Percentiles rank a stretch among this genome's conserved stretches.
These are phyloP conservation scores for Drosophila niveifrons DNA, from an alignment of 2,888 invertebrate species.

Conservation along the genomic window DNA sequence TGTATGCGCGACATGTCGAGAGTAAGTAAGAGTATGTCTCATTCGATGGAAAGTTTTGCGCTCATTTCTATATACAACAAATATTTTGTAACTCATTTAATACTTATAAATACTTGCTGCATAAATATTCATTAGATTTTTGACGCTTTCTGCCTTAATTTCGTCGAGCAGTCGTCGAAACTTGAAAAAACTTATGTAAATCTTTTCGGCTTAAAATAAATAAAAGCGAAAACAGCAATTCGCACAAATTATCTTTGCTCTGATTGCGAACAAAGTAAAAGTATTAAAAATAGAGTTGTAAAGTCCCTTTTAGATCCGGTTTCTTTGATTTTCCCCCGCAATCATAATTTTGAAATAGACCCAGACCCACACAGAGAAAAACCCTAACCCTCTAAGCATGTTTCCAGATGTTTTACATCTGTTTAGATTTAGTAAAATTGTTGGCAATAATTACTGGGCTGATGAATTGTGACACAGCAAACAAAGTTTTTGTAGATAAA, in stretches of 20 bases:
- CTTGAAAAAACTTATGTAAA: not conserved
- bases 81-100: conserved; percentile 7
- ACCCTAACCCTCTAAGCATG: conserved; percentile 4
- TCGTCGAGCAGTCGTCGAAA: not conserved
- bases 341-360: conserved; percentile 12
- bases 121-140: conserved; percentile 4
- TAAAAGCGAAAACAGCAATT: not conserved
- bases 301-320: conserved; percentile 56
- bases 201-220: not conserved
- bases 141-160: not conserved
- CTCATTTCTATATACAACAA: conserved; percentile 7
- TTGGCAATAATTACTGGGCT: conserved; percentile 26
- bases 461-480: conserved; percentile 1
- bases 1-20: not conserved
- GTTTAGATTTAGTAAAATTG: conserved; percentile 1
- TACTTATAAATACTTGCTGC: not conserved
- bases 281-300: conserved; percentile 27
- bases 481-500: conserved; percentile 6
- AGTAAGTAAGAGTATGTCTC: not conserved
- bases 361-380: not conserved
- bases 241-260: conserved; percentile 14
- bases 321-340: conserved; percentile 48
- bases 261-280: conserved; percentile 25
- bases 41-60: conserved; percentile 11
- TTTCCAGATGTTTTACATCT: not conserved